phyloP scores from a whole-genome alignment of 2,888 invertebrate species.

The Torymus auratus region DNA sequence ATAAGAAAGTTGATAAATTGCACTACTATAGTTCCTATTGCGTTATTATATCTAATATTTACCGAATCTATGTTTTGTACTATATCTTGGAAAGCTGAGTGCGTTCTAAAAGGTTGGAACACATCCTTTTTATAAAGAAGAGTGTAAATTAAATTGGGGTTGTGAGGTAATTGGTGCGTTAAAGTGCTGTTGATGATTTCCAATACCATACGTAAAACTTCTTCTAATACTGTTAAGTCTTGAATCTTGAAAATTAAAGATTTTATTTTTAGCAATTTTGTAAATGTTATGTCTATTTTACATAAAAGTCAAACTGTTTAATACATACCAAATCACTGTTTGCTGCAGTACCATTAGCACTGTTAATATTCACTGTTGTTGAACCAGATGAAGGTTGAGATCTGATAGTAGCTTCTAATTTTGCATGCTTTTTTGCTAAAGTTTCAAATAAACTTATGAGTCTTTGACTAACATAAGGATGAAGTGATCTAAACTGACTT shows the following conservation, averaged over 20 bases:
- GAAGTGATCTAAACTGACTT: conserved; percentile 91
- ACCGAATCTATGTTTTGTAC: conserved; percentile 97
- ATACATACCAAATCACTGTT: conserved; percentile 69
- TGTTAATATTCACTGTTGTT: conserved; percentile 61
- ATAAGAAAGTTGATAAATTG: neutral
- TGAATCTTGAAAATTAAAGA: conserved; percentile 81
- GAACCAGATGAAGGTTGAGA: conserved; percentile 62
- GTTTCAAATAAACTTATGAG: conserved; percentile 94
- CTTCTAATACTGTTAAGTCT: conserved; percentile 94
- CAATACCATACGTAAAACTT: conserved; percentile 96
- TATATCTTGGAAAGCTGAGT: conserved; percentile 94
- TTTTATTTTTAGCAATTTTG: conserved; percentile 6
- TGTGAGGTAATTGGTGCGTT: conserved; percentile 90
- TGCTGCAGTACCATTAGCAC: conserved; percentile 65
- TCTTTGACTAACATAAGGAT: conserved; percentile 97
- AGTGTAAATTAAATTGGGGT: conserved; percentile 96
- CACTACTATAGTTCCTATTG: neutral
- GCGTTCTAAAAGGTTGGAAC: conserved; percentile 90
- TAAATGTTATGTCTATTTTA: neutral
- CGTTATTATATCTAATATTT: conserved; percentile 66
- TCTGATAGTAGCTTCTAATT: conserved; percentile 78
- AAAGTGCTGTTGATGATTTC: conserved; percentile 98
- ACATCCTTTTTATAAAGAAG: conserved; percentile 94
- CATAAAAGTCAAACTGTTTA: neutral
- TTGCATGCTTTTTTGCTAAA: conserved; percentile 89